phyloP scores from a whole-genome alignment of 2,888 invertebrate species.

The Mactromeris polynyma region DNA sequence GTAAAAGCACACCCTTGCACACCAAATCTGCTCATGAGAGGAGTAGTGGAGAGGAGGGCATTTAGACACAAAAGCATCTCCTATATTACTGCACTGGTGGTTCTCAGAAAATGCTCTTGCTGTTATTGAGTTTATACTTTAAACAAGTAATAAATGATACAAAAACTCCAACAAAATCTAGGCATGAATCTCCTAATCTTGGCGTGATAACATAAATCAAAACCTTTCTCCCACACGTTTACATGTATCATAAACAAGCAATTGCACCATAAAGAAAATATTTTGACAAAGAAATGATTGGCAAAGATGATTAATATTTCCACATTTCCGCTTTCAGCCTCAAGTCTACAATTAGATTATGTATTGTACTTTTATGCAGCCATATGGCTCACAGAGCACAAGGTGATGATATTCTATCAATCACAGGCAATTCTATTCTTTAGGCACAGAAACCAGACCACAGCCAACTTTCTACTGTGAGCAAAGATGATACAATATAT shows the following conservation, averaged over 20 bases:
- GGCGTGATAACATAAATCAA: background rate
- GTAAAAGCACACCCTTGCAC: no score
- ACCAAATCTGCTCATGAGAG: no score
- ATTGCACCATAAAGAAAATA: background rate
- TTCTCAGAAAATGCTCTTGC: background rate
- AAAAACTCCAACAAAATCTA: background rate
- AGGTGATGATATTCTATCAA: background rate
- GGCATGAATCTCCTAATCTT: background rate
- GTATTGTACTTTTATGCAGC: background rate
- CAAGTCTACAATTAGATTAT: conserved; percentile 22
- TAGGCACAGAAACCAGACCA: background rate
- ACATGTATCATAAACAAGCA: background rate
- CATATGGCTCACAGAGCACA: conserved; percentile 18
- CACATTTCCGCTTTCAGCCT: background rate
- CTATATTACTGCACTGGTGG: background rate
- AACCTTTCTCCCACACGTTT: background rate
- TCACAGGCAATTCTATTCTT: background rate
- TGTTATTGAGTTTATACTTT: background rate
- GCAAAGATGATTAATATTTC: background rate
- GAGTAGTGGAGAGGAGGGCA: no score
- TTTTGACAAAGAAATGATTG: background rate
- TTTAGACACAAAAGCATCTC: no score
- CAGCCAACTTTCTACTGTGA: background rate
- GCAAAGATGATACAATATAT: conserved; percentile 19
- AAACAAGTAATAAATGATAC: background rate